phyloP scores from a whole-genome alignment of 2,888 invertebrate genomes.

The Adineta ricciae region DNA sequence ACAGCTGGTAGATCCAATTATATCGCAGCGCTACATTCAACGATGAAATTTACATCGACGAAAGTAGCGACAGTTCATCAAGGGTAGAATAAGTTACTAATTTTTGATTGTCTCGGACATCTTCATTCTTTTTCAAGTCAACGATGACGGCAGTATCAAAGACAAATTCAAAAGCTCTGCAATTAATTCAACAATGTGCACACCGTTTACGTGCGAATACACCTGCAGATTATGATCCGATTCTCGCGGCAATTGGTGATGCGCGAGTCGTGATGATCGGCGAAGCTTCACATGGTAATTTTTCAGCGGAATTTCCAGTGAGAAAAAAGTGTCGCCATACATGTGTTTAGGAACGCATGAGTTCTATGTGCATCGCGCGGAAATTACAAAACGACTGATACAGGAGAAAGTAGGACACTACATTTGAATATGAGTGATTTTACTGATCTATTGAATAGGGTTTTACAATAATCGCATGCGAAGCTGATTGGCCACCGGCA shows the following conservation, averaged over 20 bases:
- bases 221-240: neutral
- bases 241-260: neutral
- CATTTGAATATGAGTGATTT: neutral
- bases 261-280: neutral
- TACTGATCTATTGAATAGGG: too few species aligned
- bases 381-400: neutral
- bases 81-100: neutral
- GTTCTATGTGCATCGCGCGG: neutral
- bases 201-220: neutral
- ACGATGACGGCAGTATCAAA: neutral
- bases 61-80: neutral
- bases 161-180: neutral
- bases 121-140: neutral
- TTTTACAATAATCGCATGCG: neutral
- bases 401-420: neutral
- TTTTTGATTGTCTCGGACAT: neutral
- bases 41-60: neutral
- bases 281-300: slow-evolving; percentile 1
- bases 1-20: neutral
- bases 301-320: neutral
- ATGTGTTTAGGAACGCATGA: neutral
- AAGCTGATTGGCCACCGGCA: neutral
- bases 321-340: neutral
- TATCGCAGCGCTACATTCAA: neutral
- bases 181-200: neutral